Evolutionary conservation across 2,888 invertebrate genomes (phyloP), one percentile per base, ranked within the genome.

Genomic region (Tipula vernalis): DNA sequence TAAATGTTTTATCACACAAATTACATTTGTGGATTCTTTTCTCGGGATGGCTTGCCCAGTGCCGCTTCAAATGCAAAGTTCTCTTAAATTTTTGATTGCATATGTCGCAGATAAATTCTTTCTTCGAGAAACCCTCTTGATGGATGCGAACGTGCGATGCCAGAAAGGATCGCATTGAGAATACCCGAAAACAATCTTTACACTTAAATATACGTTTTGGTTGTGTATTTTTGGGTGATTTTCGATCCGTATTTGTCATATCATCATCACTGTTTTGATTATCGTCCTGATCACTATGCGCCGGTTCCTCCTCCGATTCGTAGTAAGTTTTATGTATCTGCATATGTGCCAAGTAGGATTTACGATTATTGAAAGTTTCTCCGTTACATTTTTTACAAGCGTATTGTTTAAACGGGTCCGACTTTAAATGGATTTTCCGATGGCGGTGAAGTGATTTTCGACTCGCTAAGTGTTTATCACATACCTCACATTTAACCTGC

Each of bases 1-100:
- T 92, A 89, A 93, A 95, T 0, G 91, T 91, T 89, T 94, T 94
- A 0, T 92, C 90, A 88, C 95, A 95, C 85, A 93, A 90, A 4
- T 90, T 90, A 89, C 95, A 95, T 86, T 91, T 91, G 87, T 92
- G 92, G 0, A 92, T 92, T 87, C 92, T 93, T 1, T 92, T 91
- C n/a, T 92, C 90, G 4, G 91, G 91, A 89, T 95, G 94, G 39
- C 93, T 91, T 88, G 93, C 93, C 86, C 92, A 88, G 88, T 94
- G 94, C 13, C 93, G 89, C 83, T 91, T 91, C 10, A 94, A 89
- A 28, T 91, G 89, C 41, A 91, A 89, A 87, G 92, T 91, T 57
- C 90, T 89, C 0, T 89, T 88, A 89, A 93, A 93, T 5, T 89
- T 90, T 88, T 93, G 93, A 0, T 90, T 89, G 88, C 93, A 94